phyloP scores from a whole-genome alignment of 2,113 vertebrate genomes.

The Thomomys bottae region DNA sequence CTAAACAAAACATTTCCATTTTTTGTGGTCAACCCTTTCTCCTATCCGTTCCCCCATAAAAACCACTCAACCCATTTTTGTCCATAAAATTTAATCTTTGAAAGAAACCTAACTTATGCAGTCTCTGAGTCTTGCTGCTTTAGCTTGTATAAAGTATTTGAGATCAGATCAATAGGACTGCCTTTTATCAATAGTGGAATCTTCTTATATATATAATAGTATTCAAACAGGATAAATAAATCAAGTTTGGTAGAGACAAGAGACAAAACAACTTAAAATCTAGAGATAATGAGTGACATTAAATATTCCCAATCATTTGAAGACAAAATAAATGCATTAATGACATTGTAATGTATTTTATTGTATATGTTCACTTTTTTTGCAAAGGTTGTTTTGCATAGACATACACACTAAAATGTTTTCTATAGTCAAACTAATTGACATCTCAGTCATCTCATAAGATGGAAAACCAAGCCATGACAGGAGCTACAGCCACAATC shows the following conservation, averaged over 20 bases:
- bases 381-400: too few relatives aligned
- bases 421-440: too few relatives aligned
- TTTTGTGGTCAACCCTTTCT: not conserved
- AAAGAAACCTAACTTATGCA: not conserved
- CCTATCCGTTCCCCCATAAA: not conserved
- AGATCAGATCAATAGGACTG: not conserved
- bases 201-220: not conserved
- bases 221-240: not conserved
- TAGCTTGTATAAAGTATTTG: not conserved
- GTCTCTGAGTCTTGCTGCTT: not conserved
- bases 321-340: not conserved
- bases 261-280: not conserved
- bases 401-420: too few relatives aligned
- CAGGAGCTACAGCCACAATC: too few relatives aligned
- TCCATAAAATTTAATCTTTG: not conserved
- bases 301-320: not conserved
- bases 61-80: not conserved
- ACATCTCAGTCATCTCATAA: too few relatives aligned
- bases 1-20: not conserved
- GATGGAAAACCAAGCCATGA: too few relatives aligned
- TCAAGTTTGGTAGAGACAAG: too few relatives aligned
- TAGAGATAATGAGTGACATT: not conserved
- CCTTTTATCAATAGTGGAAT: not conserved
- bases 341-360: not conserved
- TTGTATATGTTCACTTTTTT: too few relatives aligned